These are phyloP conservation scores for Drosophila teissieri DNA, from an alignment of 1,140 invertebrate species.

Conservation along the genomic window DNA sequence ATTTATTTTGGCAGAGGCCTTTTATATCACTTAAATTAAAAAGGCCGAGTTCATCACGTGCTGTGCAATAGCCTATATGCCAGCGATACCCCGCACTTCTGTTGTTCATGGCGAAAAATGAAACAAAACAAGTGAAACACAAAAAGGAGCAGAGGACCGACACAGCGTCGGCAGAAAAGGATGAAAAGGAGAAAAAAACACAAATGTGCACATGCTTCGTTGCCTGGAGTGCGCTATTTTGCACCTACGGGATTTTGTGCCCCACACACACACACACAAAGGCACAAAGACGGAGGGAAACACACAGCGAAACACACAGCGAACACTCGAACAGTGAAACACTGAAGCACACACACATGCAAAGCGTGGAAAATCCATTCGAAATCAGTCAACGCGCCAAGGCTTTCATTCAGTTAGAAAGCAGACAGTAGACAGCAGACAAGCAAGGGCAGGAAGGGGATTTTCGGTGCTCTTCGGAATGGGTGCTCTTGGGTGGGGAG, in stretches of 20 bases:
- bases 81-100: conserved; percentile 16
- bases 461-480: background rate
- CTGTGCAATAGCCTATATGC: background rate
- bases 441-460: conserved; percentile 33
- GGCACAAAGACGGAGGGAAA: conserved; percentile 4
- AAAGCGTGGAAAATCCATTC: conserved; percentile 69
- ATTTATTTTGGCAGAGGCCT: too few relatives aligned
- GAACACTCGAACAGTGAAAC: conserved; percentile 18
- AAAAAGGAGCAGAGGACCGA: conserved; percentile 17
- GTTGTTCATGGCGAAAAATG: conserved; percentile 22
- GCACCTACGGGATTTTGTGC: conserved; percentile 74
- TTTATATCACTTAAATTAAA: too few relatives aligned
- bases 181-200: conserved; percentile 17
- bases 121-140: conserved; percentile 37
- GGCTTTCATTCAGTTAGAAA: conserved; percentile 79
- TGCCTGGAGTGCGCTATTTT: conserved; percentile 77
- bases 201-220: conserved; percentile 78
- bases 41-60: too few relatives aligned
- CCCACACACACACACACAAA: conserved; percentile 8
- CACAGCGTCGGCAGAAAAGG: background rate
- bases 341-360: conserved; percentile 36
- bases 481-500: background rate
- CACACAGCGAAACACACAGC: conserved; percentile 17
- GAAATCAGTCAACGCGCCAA: conserved; percentile 80
- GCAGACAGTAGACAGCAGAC: conserved; percentile 52